Evolutionary conservation across 2,888 invertebrate genomes (phyloP).

Genomic region (Bugulina stolonifera): DNA sequence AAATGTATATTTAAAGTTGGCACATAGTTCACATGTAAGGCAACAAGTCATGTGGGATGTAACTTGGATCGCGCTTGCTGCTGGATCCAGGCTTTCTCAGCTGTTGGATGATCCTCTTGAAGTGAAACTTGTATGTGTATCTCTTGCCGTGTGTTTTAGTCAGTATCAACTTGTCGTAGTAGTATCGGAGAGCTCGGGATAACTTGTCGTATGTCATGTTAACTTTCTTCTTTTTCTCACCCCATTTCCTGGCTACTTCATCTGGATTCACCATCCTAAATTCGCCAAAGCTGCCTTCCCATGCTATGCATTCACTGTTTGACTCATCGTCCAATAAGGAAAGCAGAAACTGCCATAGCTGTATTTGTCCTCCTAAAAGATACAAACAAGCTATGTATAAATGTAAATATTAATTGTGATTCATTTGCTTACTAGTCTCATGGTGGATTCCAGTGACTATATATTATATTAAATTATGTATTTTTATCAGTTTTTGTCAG

Average conservation of each 20-base stretch:
- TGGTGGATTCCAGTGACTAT: no score
- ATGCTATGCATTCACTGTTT: constrained; percentile 61
- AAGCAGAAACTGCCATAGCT: constrained; percentile 85
- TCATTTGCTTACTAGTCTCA: no score
- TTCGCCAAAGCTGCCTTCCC: constrained; percentile 81
- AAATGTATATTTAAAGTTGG: no score
- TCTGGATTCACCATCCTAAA: constrained; percentile 87
- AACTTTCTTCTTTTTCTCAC: constrained; percentile 42
- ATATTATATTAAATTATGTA: no score
- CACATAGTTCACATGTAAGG: constrained; percentile 25
- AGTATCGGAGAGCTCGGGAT: constrained; percentile 49
- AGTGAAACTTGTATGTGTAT: constrained; percentile 44
- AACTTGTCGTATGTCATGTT: constrained; percentile 50
- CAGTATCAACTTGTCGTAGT: constrained; percentile 52
- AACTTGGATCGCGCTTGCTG: constrained; percentile 5
- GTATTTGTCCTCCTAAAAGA: constrained; percentile 55
- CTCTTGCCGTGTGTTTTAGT: constrained; percentile 48
- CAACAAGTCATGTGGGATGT: constrained; percentile 23
- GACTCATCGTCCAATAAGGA: constrained; percentile 56
- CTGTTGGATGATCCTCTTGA: constrained; percentile 27
- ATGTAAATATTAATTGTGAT: no score
- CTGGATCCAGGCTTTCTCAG: constrained; percentile 11
- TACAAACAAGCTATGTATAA: background rate
- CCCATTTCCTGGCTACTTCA: constrained; percentile 59
- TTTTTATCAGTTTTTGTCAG: no score